Base-by-base conservation (phyloP, 2,797 vertebrate species). In the Acanthornis magna region DNA sequence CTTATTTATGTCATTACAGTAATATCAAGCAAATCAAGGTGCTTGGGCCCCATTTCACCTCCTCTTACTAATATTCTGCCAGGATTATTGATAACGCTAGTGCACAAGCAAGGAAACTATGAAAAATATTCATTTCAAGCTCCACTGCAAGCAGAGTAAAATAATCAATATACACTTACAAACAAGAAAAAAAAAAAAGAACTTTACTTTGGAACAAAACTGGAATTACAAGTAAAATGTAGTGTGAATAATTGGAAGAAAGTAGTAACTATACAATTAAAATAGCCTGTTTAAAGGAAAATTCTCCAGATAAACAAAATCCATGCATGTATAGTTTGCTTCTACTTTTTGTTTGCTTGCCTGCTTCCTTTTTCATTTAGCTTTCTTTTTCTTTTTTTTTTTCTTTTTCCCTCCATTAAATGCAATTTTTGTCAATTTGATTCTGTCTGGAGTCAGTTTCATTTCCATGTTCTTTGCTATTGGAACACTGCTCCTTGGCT, bases 41-140 rank as follows among this genome's bases (percentile, higher is more conserved):
- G 13, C 29, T 47, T 23, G 3, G 60, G 32, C 34, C 38, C 3
- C 1, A 5, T 76, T 84, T 84, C 42, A 89, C 48, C 58, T 87
- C 58, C 76, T 66, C 47, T 88, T 76, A 26, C 32, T 93, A 95
- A 95, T 82, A 54, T 89, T 81, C 91, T 93, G 65, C 47, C 87
- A 85, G 45, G 18, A 78, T 96, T 85, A 80, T 83, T 95, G 85
- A 95, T 96, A 82, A 90, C 18, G 8, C 34, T 65, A 43, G 30
- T 48, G 25, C 19, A 45, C 34, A 75, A 76, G 54, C 53, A 88
- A 94, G 61, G 76, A 81, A 89, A 62, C 66, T 77, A 93, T 74
- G 27, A 93, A 95, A 97, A 97, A 96, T 93, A 63, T 79, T 97
- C 91, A 94, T 97, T 96, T 97, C 89, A 97, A 96, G 94, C 75